phyloP scores from a whole-genome alignment of 2,113 vertebrate species.

The Romanogobio albipinnatus region DNA sequence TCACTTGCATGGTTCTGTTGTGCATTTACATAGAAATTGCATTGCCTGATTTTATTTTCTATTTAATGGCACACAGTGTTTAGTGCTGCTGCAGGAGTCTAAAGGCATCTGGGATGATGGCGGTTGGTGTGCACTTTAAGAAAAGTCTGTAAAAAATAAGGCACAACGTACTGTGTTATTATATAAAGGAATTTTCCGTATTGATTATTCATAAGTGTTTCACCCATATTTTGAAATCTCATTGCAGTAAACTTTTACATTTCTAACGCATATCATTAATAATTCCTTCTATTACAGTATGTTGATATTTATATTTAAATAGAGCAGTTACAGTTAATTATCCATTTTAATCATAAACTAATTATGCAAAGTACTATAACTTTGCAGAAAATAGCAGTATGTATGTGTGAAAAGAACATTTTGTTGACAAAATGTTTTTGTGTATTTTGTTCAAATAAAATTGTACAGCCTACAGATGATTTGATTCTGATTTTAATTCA shows the following conservation, averaged over 20 bases:
- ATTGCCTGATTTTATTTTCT: constrained; percentile 19
- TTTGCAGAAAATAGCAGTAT: not conserved
- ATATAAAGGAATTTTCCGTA: not conserved
- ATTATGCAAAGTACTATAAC: constrained; percentile 13
- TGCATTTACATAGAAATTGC: constrained; percentile 57
- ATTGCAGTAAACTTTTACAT: not conserved
- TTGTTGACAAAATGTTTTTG: too few species aligned
- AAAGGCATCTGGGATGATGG: constrained; percentile 10
- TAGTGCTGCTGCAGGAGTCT: not conserved
- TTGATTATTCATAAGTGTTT: not conserved
- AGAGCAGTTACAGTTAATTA: constrained; percentile 16
- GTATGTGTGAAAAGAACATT: not conserved
- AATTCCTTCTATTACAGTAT: constrained; percentile 1
- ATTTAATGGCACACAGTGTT: constrained; percentile 31
- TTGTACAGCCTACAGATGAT: not conserved
- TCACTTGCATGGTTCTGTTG: constrained; percentile 13
- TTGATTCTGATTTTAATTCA: not conserved
- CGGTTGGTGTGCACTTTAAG: not conserved
- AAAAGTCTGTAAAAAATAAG: not conserved
- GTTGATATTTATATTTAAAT: constrained; percentile 1
- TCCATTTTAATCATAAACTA: constrained; percentile 22
- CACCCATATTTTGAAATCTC: not conserved
- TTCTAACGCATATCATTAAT: not conserved
- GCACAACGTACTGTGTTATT: not conserved
- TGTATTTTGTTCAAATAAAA: too few species aligned